phyloP scores from a whole-genome alignment of 2,113 vertebrate genomes.

The Oncorhynchus clarkii region DNA sequence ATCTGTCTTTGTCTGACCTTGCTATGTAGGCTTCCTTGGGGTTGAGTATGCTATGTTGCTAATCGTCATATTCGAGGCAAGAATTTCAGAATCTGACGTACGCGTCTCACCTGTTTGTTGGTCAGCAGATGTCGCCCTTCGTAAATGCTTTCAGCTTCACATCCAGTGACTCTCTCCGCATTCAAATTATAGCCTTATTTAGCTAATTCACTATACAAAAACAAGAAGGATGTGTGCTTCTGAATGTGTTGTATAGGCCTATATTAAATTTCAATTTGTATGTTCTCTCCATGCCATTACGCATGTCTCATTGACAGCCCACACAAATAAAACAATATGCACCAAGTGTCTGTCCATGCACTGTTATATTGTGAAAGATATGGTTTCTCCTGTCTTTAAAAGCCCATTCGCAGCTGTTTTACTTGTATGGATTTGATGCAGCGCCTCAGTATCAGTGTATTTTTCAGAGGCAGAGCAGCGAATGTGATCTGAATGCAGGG shows the following conservation, averaged over 20 bases:
- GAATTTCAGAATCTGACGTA: not conserved
- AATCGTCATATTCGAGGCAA: not conserved
- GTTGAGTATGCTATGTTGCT: no score
- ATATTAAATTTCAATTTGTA: not conserved
- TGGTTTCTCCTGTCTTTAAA: not conserved
- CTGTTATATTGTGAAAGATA: no score
- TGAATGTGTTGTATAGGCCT: no score
- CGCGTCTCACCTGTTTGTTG: conserved; percentile 6
- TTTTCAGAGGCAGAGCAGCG: conserved; percentile 52
- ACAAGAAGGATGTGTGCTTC: no score
- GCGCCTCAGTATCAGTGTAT: conserved; percentile 62
- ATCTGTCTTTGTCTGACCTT: no score
- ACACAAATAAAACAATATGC: not conserved
- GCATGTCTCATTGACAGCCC: no score
- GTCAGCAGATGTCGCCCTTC: conserved; percentile 75
- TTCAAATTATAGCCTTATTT: conserved; percentile 20
- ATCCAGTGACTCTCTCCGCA: conserved; percentile 46
- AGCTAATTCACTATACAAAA: not conserved
- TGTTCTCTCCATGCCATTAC: not conserved
- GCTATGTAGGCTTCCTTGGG: no score
- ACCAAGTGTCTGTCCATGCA: not conserved
- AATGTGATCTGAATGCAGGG: conserved; percentile 76
- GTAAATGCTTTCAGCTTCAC: conserved; percentile 45
- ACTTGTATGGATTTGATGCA: conserved; percentile 67
- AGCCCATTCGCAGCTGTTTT: conserved; percentile 32